Evolutionary conservation across 1,140 invertebrate species (phyloP).

Genomic region (Lineus longissimus): DNA sequence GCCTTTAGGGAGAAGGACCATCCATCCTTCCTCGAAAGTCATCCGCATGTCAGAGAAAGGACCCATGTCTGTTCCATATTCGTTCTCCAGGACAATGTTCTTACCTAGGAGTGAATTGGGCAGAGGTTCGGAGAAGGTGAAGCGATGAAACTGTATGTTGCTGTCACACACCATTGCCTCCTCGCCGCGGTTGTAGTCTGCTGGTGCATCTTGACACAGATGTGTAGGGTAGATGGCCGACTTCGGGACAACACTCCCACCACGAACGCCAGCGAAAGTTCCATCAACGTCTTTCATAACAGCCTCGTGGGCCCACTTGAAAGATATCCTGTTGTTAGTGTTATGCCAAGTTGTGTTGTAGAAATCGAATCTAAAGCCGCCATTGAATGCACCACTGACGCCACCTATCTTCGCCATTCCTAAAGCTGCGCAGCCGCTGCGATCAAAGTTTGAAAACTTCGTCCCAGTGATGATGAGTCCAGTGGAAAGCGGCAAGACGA

Average conservation of each 20-base stretch:
- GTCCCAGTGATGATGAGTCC: conserved; percentile 26
- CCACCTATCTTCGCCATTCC: conserved; percentile 27
- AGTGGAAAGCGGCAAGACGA: conserved; percentile 32
- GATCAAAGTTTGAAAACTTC: conserved; percentile 35
- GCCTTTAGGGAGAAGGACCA: conserved; percentile 21
- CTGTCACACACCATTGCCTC: conserved; percentile 26
- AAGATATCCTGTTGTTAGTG: conserved; percentile 19
- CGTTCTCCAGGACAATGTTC: conserved; percentile 25
- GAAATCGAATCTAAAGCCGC: conserved; percentile 26
- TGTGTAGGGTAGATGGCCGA: conserved; percentile 22
- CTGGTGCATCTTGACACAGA: conserved; percentile 7
- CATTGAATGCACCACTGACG: conserved; percentile 27
- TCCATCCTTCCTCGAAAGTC: conserved; percentile 35
- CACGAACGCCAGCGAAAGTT: conserved; percentile 23
- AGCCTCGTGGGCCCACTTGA: conserved; percentile 33
- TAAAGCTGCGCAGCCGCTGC: conserved; percentile 23
- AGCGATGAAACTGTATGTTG: conserved; percentile 32
- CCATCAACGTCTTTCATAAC: conserved; percentile 34
- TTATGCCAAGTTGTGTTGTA: conserved; percentile 24
- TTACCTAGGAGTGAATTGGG: conserved; percentile 32
- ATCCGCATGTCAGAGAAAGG: conserved; percentile 29
- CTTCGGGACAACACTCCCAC: conserved; percentile 12
- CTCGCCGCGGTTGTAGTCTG: background rate
- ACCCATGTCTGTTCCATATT: conserved; percentile 21
- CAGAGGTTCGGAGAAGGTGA: conserved; percentile 34